A percentile compares a stretch with the other conserved stretches of the same genome.
Evolutionary conservation across 1,140 invertebrate species (phyloP).

Genomic region (Philotrypesis tridentata): DNA sequence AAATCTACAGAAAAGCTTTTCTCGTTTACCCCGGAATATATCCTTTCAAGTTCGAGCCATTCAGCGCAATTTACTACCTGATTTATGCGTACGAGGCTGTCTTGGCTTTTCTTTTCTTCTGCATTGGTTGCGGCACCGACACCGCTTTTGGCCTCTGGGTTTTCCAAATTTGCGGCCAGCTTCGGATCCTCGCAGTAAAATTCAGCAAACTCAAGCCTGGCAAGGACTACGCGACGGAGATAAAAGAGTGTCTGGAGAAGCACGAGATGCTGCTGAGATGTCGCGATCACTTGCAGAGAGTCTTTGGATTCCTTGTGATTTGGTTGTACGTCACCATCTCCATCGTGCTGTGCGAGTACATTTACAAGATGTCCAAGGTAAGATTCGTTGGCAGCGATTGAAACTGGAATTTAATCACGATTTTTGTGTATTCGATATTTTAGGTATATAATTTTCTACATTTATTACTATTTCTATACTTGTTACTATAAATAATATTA

Average conservation of each 20-base stretch:
- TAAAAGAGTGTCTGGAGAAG: slow-evolving; percentile 44
- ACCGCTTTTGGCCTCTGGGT: slow-evolving; percentile 53
- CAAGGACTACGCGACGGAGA: not conserved
- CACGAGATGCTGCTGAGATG: slow-evolving; percentile 46
- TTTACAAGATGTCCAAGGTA: too few species aligned
- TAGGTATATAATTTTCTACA: too few species aligned
- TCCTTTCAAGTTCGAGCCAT: not conserved
- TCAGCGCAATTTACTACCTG: not conserved
- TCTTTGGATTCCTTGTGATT: slow-evolving; percentile 54
- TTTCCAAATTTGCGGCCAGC: slow-evolving; percentile 54
- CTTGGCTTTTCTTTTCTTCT: not conserved
- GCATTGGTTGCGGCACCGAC: slow-evolving; percentile 45
- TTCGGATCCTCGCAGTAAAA: slow-evolving; percentile 41
- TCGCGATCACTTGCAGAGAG: slow-evolving; percentile 49
- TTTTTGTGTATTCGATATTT: too few species aligned
- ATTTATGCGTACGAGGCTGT: slow-evolving; percentile 18
- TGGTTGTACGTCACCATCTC: slow-evolving; percentile 53
- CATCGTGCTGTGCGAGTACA: slow-evolving; percentile 53
- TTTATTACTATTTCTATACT: too few species aligned
- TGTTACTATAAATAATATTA: too few species aligned
- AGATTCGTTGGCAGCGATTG: too few species aligned
- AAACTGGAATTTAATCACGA: too few species aligned
- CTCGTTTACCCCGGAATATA: slow-evolving; percentile 12
- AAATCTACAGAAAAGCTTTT: not conserved
- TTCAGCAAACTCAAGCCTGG: slow-evolving; percentile 47